A percentile compares a stretch with the other conserved stretches of the same genome.
phyloP scores from a whole-genome alignment of 2,113 vertebrate species.

The Danionella cerebrum region DNA sequence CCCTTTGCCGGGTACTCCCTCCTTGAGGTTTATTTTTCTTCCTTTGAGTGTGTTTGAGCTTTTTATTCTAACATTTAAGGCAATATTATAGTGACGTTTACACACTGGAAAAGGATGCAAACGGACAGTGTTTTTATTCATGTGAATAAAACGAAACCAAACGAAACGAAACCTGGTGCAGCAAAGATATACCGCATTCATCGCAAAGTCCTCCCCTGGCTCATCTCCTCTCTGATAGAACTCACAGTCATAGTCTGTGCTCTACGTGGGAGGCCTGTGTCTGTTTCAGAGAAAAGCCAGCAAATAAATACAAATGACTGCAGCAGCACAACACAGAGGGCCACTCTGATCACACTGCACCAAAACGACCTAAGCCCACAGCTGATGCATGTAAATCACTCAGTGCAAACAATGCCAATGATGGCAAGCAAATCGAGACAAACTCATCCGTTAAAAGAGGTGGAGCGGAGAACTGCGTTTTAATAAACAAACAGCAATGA shows the following conservation, averaged over 20 bases:
- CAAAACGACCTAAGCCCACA: constrained; percentile 38
- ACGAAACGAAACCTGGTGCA: constrained; percentile 17
- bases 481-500: too few species aligned
- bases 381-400: constrained; percentile 6
- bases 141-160: constrained; percentile 7
- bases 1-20: constrained; percentile 23
- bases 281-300: constrained; percentile 25
- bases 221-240: constrained; percentile 14
- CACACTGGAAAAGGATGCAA: neutral
- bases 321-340: constrained; percentile 48
- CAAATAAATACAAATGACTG: constrained; percentile 65
- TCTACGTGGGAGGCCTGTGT: constrained; percentile 31
- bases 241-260: constrained; percentile 8
- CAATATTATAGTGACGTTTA: neutral
- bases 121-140: neutral
- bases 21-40: neutral
- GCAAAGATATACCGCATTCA: constrained; percentile 13
- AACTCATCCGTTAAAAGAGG: constrained; percentile 7
- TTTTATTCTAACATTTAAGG: too few species aligned
- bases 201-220: constrained; percentile 9
- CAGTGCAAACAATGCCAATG: constrained; percentile 2
- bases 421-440: neutral
- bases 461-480: constrained; percentile 15
- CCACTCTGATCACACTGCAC: constrained; percentile 59
- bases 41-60: neutral